Evolutionary conservation across 2,797 vertebrate genomes (phyloP), one percentile per base, ranked within the genome.

Genomic region (Cynodonichthys magdalenae): DNA sequence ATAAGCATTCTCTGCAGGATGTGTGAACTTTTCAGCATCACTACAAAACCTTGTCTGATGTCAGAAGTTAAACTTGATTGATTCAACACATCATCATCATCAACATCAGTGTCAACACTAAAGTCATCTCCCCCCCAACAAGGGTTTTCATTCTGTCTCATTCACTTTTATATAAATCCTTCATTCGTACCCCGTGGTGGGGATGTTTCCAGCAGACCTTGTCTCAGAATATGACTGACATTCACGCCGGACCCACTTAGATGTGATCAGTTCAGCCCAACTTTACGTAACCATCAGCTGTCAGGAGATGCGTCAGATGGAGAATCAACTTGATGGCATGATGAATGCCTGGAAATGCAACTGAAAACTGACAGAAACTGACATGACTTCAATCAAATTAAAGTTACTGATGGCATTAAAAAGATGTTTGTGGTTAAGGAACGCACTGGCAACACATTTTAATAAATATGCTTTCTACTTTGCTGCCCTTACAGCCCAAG

Each of bases 211-310:
- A 15, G 66, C 39, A 28, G 45, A 59, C 70, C 61, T 72, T 49
- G 77, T 79, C 79, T 77, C 49, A 0, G 54, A 15, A 53, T 52
- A 50, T 85, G 85, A 88, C 59, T 86, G 89, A 83, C 87, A 77
- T 57, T 1, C 39, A 79, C 0, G 58, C 56, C 2, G 29, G 68
- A 66, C 79, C 81, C 81, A 78, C 75, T 86, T 79, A 66, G 72
- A 63, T 79, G 55, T 77, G 77, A 71, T 66, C 46, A 4, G 57
- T 67, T 74, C 70, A 45, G 56, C 24, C 59, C 0, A 29, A 69
- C 53, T 52, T 34, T 60, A 36, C 53, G 31, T 78, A 75, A 79
- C 53, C 67, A 55, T 3, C n/a, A 42, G 60, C 73, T 81, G 75
- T 82, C 83, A 83, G 69, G 66, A 72, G 79, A 79, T 67, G 31